A percentile compares a stretch with the other conserved stretches of the same genome.
Conservation (phyloP, 2,113 vertebrate species). For the Myrmophylax atrothorax region DNA sequence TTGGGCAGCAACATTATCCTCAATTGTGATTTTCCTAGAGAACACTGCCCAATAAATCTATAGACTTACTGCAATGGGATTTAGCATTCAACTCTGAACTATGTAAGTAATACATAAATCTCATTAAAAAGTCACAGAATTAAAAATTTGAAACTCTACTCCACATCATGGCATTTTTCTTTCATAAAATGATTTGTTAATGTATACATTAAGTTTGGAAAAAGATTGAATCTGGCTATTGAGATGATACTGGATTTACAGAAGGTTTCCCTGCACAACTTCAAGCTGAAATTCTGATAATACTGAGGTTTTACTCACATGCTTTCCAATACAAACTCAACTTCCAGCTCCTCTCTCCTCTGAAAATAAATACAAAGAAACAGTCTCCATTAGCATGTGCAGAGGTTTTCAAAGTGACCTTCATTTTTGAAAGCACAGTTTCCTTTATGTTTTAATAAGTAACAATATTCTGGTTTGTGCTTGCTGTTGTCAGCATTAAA, state of each 20-base stretch:
- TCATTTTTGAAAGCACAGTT: neutral
- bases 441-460: neutral
- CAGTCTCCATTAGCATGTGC: neutral
- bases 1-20: neutral
- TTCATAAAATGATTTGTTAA: neutral
- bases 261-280: neutral
- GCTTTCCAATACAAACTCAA: slow-evolving; percentile 53
- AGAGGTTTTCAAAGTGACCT: neutral
- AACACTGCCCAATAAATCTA: neutral
- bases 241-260: neutral
- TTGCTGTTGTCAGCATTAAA: neutral
- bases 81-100: neutral
- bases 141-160: neutral
- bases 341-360: slow-evolving; percentile 50
- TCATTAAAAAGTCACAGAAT: neutral
- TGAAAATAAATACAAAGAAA: neutral
- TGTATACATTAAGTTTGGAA: neutral
- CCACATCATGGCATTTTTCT: neutral
- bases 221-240: neutral
- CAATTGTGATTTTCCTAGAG: neutral
- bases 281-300: neutral
- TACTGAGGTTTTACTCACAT: slow-evolving; percentile 46
- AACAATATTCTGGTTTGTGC: neutral
- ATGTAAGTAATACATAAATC: neutral
- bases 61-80: neutral